Conservation (phyloP, 2,888 invertebrate species). For the Agrilus cyanescens region DNA sequence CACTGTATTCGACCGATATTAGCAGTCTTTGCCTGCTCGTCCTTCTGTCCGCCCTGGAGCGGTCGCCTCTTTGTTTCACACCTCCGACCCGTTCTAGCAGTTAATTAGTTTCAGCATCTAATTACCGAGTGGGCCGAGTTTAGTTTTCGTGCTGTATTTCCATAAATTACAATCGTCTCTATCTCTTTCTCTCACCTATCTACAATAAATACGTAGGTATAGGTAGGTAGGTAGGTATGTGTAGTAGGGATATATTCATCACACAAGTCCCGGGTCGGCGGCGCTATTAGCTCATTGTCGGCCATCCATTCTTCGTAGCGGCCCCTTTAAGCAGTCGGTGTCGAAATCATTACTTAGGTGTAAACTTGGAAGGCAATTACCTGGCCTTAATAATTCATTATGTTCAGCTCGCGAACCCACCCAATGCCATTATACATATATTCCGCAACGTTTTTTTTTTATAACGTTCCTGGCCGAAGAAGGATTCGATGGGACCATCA, state of each 20-base stretch:
- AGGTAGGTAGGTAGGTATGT: too few relatives aligned
- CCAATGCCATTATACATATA: background rate
- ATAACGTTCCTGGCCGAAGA: too few relatives aligned
- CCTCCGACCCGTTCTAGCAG: constrained; percentile 35
- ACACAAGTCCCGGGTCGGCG: constrained; percentile 2
- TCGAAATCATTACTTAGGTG: constrained; percentile 42
- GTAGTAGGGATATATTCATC: too few relatives aligned
- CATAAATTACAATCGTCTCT: constrained; percentile 31
- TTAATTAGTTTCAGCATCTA: constrained; percentile 43
- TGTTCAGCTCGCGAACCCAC: constrained; percentile 14
- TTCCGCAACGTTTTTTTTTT: background rate
- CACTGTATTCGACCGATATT: constrained; percentile 7
- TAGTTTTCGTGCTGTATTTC: constrained; percentile 33
- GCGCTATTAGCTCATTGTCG: constrained; percentile 29
- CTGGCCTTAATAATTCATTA: constrained; percentile 35
- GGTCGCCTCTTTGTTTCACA: constrained; percentile 39
- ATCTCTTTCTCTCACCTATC: constrained; percentile 5
- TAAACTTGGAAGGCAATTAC: constrained; percentile 40
- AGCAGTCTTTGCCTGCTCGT: constrained; percentile 12
- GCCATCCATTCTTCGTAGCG: constrained; percentile 27
- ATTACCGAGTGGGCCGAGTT: constrained; percentile 34
- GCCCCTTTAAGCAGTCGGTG: constrained; percentile 38
- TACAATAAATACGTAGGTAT: background rate
- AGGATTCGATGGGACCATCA: too few relatives aligned
- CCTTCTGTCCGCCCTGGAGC: constrained; percentile 20